Evolutionary conservation across 2,113 vertebrate genomes (phyloP), one percentile per base, ranked within the genome.

Genomic region (Centropus bengalensis): DNA sequence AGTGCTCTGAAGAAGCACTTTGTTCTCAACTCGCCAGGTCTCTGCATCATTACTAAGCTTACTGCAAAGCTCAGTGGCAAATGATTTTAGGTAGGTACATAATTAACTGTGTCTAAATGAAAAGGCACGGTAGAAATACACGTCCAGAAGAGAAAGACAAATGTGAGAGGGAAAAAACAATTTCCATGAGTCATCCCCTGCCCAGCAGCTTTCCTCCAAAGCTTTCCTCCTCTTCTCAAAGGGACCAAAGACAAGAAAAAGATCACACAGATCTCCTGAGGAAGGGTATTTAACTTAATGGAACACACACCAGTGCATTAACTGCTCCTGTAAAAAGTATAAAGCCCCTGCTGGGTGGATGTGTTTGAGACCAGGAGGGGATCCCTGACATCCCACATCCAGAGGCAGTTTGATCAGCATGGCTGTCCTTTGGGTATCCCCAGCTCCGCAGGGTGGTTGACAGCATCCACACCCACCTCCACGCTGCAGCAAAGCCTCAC

Each of bases 311-410:
- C 66, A 47, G 20, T 2, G 8, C 33, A 15, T 36, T 44, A 67
- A 64, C 26, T 47, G 27, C 9, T 71, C 23, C 56, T 32, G 23
- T 0, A 56, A 56, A 51, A 71, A 78, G 51, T 36, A 49, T 5
- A 38, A 80, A 54, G 27, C 2, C 32, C 9, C 33, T 1, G 0
- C 36, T 40, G 4, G 21, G 26, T 28, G 38, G 27, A 36, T 44
- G 14, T 0, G 6, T n/a, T 15, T 28, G 38, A 45, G 16, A 59
- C 5, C 0, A 1, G 38, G n/a, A 42, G 12, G n/a, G 36, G 8
- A 36, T 36, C 70, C 49, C 49, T 15, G 30, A 36, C 62, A 70
- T 24, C 30, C 22, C 40, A 14, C 26, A n/a, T 3, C 27, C 38
- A 54, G n/a, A 47, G 54, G 55, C 5, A 21, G 5, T 5, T 17